A percentile compares a stretch with the other conserved stretches of the same genome.
Evolutionary conservation across 2,797 vertebrate species (phyloP).

Genomic region (Parambassis ranga): DNA sequence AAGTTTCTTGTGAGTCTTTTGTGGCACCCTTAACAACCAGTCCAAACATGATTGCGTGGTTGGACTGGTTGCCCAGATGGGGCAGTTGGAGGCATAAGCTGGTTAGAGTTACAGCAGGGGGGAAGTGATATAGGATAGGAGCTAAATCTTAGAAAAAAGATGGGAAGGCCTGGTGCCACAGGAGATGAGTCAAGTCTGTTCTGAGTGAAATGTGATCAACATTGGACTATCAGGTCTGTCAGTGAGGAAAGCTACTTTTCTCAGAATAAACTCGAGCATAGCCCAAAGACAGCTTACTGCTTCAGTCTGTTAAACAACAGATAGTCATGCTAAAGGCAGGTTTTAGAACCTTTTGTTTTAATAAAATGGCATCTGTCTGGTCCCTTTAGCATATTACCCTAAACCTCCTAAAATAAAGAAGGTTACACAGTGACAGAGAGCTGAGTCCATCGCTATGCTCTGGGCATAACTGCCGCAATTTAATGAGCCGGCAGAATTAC

Average conservation of each 20-base stretch:
- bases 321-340: conserved; percentile 24
- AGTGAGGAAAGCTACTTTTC: conserved; percentile 44
- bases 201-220: neutral
- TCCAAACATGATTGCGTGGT: too few relatives aligned
- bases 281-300: conserved; percentile 4
- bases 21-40: conserved; percentile 3
- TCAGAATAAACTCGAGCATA: conserved; percentile 16
- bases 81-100: neutral
- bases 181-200: neutral
- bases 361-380: conserved; percentile 31
- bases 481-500: conserved; percentile 41
- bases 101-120: conserved; percentile 26
- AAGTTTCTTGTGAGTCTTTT: neutral
- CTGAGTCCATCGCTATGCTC: conserved; percentile 37
- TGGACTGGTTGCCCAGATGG: neutral
- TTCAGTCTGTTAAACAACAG: conserved; percentile 34
- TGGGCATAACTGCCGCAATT: conserved; percentile 58
- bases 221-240: conserved; percentile 18
- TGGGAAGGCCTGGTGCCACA: neutral
- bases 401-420: conserved; percentile 46
- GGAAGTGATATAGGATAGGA: conserved; percentile 1
- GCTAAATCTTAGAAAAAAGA: conserved; percentile 4
- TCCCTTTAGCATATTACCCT: conserved; percentile 41
- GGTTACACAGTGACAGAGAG: conserved; percentile 47
- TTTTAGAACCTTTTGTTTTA: conserved; percentile 18